A percentile compares a stretch with the other conserved stretches of the same genome.
Evolutionary conservation across 2,888 invertebrate genomes (phyloP).

Genomic region (Alcis repandata): DNA sequence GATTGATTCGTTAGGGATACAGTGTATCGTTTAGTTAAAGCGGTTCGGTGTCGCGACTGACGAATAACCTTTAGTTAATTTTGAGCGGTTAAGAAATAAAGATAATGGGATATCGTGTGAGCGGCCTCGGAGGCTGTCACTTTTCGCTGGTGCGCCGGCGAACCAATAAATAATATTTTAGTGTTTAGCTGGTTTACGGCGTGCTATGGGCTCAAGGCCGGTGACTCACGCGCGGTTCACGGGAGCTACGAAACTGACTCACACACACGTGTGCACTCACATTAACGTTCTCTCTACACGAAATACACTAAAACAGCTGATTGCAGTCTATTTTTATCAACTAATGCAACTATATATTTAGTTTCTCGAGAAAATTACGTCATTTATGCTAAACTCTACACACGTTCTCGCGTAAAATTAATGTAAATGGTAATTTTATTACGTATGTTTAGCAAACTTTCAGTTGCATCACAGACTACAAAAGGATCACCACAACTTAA

Average conservation of each 20-base stretch:
- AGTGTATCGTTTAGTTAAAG: conserved; percentile 13
- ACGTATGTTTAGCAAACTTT: conserved; percentile 2
- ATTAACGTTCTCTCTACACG: conserved; percentile 48
- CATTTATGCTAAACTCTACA: conserved; percentile 21
- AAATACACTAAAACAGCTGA: conserved; percentile 56
- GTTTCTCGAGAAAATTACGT: conserved; percentile 26
- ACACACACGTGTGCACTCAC: conserved; percentile 49
- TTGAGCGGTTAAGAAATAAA: conserved; percentile 49
- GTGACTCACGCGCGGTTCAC: conserved; percentile 75
- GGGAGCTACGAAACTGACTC: conserved; percentile 69
- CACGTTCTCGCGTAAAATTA: conserved; percentile 12
- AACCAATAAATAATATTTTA: conserved; percentile 79
- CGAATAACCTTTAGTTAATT: conserved; percentile 42
- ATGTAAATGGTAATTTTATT: conserved; percentile 16
- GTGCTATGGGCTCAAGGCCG: conserved; percentile 73
- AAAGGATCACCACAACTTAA: not conserved
- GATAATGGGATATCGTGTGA: conserved; percentile 55
- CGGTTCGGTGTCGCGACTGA: conserved; percentile 28
- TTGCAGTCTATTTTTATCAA: conserved; percentile 47
- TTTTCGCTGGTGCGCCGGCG: conserved; percentile 59
- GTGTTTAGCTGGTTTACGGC: conserved; percentile 70
- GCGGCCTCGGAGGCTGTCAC: conserved; percentile 68
- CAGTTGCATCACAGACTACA: conserved; percentile 5
- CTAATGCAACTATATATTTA: conserved; percentile 44
- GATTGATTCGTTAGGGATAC: conserved; percentile 13